Base-by-base conservation (phyloP, 2,797 vertebrate species). In the Chanos chanos region DNA sequence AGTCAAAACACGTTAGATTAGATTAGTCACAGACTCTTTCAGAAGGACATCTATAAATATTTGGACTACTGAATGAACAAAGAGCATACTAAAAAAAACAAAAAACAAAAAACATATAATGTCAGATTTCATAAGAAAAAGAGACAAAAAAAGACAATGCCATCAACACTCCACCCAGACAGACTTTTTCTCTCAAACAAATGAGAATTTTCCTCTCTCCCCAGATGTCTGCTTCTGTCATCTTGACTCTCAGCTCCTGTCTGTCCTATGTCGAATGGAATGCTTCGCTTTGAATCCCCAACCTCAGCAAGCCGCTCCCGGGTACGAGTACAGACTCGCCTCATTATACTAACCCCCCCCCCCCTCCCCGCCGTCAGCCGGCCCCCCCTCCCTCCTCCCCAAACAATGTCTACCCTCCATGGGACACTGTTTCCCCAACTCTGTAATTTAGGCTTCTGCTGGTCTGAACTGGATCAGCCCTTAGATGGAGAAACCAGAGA, bases 401-500 rank as follows among this genome's bases (percentile, higher is more conserved):
- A 70, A 64, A 64, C 65, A 73, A 76, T 76, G 76, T 71, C 74
- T 73, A 76, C 74, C 68, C 69, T 73, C 66, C 55, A 22, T 44
- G 65, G 70, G 66, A 59, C 73, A 75, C 59, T 68, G 72, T 60
- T 56, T 70, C 44, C 60, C 68, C 63, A 55, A 68, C 66, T 70
- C 72, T 75, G 68, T 77, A 77, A 77, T 77, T 77, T 75, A 55
- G 70, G 68, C 65, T 66, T 41, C 55, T 54, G 70, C 66, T 71
- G 68, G 62, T 68, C 68, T 70, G 61, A 57, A 54, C 41, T 48
- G 15, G 28, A 15, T 18, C 25, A 15, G 33, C 27, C n/a, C 15
- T 45, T 19, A 66, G 67, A 87, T 84, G 81, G 69, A 75, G 76
- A 88, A 88, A 89, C 82, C 88, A 88, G 84, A 87, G 81, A 74